Evolutionary conservation across 2,113 vertebrate species (phyloP).

Genomic region (Aldabrachelys gigantea): DNA sequence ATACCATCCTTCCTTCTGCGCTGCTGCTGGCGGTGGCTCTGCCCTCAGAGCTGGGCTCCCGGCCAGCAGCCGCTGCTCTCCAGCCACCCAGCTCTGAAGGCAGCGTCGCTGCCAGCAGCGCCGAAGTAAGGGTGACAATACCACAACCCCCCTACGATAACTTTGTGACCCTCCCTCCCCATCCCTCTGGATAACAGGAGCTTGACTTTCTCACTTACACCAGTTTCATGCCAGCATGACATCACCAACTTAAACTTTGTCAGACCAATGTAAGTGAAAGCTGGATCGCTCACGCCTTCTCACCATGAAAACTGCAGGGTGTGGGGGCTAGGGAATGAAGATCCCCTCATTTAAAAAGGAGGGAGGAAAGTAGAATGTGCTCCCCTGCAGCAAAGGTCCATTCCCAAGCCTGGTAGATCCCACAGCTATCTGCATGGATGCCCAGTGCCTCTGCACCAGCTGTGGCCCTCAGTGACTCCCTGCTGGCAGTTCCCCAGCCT

Average conservation of each 20-base stretch:
- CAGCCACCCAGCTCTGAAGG: too few species aligned
- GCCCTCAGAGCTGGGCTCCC: too few species aligned
- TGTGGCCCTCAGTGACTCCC: background rate
- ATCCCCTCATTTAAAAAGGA: background rate
- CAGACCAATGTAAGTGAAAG: background rate
- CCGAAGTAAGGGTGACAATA: too few species aligned
- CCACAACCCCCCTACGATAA: too few species aligned
- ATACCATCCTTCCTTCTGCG: too few species aligned
- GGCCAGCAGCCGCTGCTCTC: too few species aligned
- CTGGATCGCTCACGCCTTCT: background rate
- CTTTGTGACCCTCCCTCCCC: too few species aligned
- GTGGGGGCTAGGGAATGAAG: background rate
- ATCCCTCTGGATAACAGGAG: background rate
- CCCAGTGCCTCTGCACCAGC: background rate
- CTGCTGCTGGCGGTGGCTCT: too few species aligned
- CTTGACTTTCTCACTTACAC: background rate
- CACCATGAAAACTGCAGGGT: background rate
- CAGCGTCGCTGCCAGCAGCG: too few species aligned
- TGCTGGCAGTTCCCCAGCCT: background rate
- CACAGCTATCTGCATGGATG: background rate
- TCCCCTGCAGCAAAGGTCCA: background rate
- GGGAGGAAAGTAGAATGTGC: background rate
- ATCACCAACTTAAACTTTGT: background rate
- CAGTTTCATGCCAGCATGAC: background rate
- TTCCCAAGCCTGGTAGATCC: background rate